These are phyloP conservation scores for Pogonocherus hispidulus DNA, from an alignment of 2,888 invertebrate species.

Conservation along the genomic window DNA sequence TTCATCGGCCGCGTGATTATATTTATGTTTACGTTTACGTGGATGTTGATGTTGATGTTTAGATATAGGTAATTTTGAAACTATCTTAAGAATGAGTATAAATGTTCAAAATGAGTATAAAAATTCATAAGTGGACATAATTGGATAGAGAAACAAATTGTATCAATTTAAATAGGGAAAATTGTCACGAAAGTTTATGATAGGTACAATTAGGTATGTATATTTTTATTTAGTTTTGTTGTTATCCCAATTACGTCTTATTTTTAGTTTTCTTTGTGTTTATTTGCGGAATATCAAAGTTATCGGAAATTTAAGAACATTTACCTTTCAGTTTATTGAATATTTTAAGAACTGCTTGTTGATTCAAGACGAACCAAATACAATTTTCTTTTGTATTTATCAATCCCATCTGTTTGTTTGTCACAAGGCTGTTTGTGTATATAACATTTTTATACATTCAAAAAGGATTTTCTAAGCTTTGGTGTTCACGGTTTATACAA, in stretches of 20 bases:
- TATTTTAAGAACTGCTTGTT: conserved; percentile 21
- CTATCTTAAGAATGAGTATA: no score
- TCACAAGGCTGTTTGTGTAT: conserved; percentile 15
- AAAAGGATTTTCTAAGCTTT: conserved; percentile 13
- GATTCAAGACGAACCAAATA: conserved; percentile 27
- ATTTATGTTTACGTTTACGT: no score
- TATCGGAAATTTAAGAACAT: conserved; percentile 18
- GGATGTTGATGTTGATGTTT: no score
- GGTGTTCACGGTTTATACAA: conserved; percentile 1
- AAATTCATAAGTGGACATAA: no score
- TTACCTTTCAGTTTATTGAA: conserved; percentile 17
- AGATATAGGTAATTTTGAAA: no score
- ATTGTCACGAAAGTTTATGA: no score
- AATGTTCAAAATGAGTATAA: no score
- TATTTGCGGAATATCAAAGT: not conserved
- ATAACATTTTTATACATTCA: conserved; percentile 12
- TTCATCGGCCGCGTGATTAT: no score
- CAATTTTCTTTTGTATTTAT: conserved; percentile 30
- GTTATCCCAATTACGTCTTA: not conserved
- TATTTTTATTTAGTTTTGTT: no score
- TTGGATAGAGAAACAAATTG: no score
- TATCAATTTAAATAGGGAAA: no score
- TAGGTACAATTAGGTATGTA: no score
- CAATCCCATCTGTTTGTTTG: conserved; percentile 29
- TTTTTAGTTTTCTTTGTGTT: not conserved